phyloP scores from a whole-genome alignment of 2,888 invertebrate species.

The Gryllus longicercus region DNA sequence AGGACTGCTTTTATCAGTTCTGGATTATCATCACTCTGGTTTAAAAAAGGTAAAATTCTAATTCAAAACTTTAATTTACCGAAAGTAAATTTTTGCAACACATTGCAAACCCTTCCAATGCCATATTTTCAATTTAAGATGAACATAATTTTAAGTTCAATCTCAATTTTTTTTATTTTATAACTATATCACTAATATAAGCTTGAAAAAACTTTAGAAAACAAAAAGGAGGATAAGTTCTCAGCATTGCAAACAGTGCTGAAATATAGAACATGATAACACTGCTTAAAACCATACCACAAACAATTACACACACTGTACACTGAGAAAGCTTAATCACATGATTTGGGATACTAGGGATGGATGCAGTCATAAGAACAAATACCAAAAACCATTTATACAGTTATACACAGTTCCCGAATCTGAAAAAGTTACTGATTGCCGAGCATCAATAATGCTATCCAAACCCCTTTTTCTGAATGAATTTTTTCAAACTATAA shows the following conservation, averaged over 20 bases:
- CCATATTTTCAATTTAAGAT: too few species aligned
- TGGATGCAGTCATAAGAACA: neutral
- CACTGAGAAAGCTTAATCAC: neutral
- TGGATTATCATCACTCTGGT: too few species aligned
- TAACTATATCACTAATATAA: neutral
- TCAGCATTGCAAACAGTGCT: neutral
- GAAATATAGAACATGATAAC: neutral
- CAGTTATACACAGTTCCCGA: neutral
- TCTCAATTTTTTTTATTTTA: too few species aligned
- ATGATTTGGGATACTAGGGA: neutral
- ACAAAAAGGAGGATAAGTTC: neutral
- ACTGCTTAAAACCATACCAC: neutral
- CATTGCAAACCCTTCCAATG: too few species aligned
- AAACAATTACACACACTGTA: neutral
- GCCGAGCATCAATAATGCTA: neutral
- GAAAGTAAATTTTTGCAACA: too few species aligned
- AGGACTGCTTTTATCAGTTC: too few species aligned
- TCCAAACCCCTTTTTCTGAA: neutral
- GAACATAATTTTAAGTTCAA: too few species aligned
- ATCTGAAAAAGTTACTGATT: neutral
- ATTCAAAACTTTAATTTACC: too few species aligned
- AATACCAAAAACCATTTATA: neutral
- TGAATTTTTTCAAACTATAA: neutral
- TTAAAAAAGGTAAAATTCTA: too few species aligned
- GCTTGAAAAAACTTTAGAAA: neutral